Conservation (phyloP, 2,797 vertebrate genomes). For the Syndactyla subalaris region DNA sequence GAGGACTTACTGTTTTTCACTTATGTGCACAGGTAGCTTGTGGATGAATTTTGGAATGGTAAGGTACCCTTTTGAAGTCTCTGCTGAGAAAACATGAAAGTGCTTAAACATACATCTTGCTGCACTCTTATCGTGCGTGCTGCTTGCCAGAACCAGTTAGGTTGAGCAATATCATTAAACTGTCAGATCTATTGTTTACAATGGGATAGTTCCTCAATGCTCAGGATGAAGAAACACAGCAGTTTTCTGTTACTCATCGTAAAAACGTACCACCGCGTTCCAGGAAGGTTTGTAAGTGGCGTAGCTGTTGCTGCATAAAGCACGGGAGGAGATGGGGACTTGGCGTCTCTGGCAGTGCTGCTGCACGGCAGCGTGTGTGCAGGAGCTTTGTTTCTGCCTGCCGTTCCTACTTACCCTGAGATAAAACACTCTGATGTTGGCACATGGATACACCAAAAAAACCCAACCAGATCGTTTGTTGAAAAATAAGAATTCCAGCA, state of each 20-base stretch:
- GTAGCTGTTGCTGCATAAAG: neutral
- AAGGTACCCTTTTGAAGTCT: neutral
- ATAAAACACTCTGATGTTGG: constrained; percentile 29
- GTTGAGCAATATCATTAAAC: constrained; percentile 11
- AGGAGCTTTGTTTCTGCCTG: constrained; percentile 43
- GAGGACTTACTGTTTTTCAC: neutral
- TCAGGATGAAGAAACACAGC: constrained; percentile 34
- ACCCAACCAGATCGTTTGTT: neutral
- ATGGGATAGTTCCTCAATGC: neutral
- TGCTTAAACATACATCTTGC: neutral
- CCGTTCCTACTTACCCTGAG: neutral
- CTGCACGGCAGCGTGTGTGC: neutral
- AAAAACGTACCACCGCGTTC: neutral
- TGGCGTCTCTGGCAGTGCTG: constrained; percentile 1
- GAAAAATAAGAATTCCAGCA: constrained; percentile 42
- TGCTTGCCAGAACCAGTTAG: constrained; percentile 12
- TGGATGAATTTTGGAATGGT: neutral
- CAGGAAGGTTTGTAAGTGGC: constrained; percentile 11
- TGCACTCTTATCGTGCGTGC: neutral
- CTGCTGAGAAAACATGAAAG: neutral
- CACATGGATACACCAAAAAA: constrained; percentile 13
- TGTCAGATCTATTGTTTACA: neutral
- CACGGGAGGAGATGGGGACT: constrained; percentile 8
- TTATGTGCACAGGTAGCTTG: neutral
- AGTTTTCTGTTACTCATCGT: neutral